A percentile compares a stretch with the other conserved stretches of the same genome.
phyloP scores from a whole-genome alignment of 2,888 invertebrate species.

The Apamea epomidion region DNA sequence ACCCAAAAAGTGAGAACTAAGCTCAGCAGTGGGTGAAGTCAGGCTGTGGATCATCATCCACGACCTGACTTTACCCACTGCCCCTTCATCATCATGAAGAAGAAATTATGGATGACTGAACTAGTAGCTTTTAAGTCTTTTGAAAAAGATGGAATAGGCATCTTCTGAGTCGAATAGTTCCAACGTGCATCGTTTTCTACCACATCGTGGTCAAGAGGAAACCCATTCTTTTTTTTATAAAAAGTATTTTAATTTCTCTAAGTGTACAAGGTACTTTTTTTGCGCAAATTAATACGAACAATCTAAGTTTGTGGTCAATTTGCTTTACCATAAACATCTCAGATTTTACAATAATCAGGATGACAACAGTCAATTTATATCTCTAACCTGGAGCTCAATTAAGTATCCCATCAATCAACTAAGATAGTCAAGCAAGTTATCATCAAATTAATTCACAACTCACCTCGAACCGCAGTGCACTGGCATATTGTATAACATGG shows the following conservation, averaged over 20 bases:
- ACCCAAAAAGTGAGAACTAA: too few relatives aligned
- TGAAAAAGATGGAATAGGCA: not conserved
- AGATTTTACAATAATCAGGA: not conserved
- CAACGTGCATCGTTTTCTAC: not conserved
- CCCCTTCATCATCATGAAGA: too few relatives aligned
- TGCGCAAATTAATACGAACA: not conserved
- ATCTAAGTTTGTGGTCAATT: not conserved
- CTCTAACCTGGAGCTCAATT: not conserved
- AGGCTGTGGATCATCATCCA: too few relatives aligned
- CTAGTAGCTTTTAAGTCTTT: too few relatives aligned
- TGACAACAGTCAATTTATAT: slow-evolving; percentile 6
- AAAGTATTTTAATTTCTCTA: too few relatives aligned
- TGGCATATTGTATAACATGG: slow-evolving; percentile 41
- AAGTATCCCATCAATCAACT: slow-evolving; percentile 2
- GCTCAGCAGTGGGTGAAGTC: too few relatives aligned
- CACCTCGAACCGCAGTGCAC: slow-evolving; percentile 15
- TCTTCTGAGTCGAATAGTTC: not conserved
- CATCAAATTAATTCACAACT: slow-evolving; percentile 24
- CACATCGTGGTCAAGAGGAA: not conserved
- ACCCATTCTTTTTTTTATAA: too few relatives aligned
- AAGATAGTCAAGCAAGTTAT: not conserved
- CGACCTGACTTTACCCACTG: too few relatives aligned
- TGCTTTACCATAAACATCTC: not conserved
- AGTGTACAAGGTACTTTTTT: too few relatives aligned
- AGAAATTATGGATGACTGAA: too few relatives aligned